These are phyloP conservation scores for Vannuccia rotundouncinata DNA, from an alignment of 2,888 invertebrate genomes.

Conservation along the genomic window DNA sequence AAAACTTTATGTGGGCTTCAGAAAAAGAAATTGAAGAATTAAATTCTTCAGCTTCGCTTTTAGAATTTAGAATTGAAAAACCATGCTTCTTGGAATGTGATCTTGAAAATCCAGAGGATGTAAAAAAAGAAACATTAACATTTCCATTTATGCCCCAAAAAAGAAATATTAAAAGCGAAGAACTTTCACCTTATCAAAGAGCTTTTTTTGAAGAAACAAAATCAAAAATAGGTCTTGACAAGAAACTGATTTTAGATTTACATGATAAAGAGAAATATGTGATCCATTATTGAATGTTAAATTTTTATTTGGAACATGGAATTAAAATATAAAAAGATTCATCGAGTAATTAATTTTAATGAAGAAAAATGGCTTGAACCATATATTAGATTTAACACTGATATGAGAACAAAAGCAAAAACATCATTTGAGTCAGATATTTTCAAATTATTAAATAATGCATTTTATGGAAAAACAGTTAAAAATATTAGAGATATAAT, in stretches of 20 bases:
- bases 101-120: not conserved
- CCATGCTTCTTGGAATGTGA: not conserved
- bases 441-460: too few relatives aligned
- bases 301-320: slow-evolving; percentile 44
- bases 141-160: not conserved
- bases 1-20: not conserved
- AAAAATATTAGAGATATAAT: too few relatives aligned
- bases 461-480: too few relatives aligned
- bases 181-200: not conserved
- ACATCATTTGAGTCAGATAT: too few relatives aligned
- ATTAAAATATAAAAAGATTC: slow-evolving; percentile 43
- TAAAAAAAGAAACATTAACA: not conserved
- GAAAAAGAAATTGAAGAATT: not conserved
- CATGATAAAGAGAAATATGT: slow-evolving; percentile 44
- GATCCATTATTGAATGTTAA: slow-evolving; percentile 47
- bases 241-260: slow-evolving; percentile 41
- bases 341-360: slow-evolving; percentile 46
- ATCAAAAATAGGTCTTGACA: not conserved
- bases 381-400: slow-evolving; percentile 46
- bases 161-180: not conserved
- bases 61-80: too few relatives aligned
- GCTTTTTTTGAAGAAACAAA: not conserved
- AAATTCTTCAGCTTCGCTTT: not conserved
- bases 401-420: too few relatives aligned
- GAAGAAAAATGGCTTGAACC: slow-evolving; percentile 46